Percentiles rank a stretch among this genome's conserved stretches.
phyloP scores from a whole-genome alignment of 1,140 invertebrate genomes.

The Diachasmimorpha longicaudata region DNA sequence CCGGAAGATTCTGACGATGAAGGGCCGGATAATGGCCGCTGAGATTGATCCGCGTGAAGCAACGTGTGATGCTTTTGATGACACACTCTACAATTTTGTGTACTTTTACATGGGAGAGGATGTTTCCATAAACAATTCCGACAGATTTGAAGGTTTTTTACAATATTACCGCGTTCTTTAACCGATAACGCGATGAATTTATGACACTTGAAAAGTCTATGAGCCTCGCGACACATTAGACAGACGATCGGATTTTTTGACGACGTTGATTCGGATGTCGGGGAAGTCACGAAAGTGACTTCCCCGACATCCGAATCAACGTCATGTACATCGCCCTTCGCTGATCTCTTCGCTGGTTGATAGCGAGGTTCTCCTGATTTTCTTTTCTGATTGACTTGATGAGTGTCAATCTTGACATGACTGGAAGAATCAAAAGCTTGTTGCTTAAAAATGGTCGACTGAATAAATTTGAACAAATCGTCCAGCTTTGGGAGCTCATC shows the following conservation, averaged over 20 bases:
- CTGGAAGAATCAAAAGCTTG: too few species aligned
- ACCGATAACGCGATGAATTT: not conserved
- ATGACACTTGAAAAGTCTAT: not conserved
- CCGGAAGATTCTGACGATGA: not conserved
- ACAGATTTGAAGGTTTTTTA: not conserved
- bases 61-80: not conserved
- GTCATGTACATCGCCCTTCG: too few species aligned
- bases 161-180: not conserved
- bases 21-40: not conserved
- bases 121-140: not conserved
- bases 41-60: not conserved
- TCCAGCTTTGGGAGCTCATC: not conserved
- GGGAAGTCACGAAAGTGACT: too few species aligned
- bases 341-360: too few species aligned
- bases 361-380: not conserved
- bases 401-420: too few species aligned
- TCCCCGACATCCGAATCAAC: too few species aligned
- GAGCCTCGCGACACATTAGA: too few species aligned
- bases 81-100: not conserved
- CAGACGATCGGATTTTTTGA: too few species aligned
- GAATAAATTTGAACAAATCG: not conserved
- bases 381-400: not conserved
- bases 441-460: not conserved
- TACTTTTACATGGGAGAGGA: not conserved
- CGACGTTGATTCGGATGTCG: too few species aligned